Evolutionary conservation across 2,888 invertebrate species (phyloP).

Genomic region (Margaritifera margaritifera): DNA sequence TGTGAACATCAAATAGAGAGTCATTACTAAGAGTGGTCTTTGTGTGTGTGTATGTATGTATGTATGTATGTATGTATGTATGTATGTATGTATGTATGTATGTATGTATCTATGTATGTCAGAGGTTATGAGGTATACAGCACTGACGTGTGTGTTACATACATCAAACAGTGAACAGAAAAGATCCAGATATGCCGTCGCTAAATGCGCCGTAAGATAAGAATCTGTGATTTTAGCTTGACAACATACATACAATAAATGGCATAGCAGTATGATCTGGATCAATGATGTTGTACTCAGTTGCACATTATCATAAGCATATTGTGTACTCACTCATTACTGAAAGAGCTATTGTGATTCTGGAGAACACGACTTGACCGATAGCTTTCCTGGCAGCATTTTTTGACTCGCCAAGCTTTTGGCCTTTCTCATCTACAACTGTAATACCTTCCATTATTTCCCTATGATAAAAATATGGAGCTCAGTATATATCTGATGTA

Average conservation of each 20-base stretch:
- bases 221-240: no score
- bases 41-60: neutral
- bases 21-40: no score
- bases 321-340: constrained; percentile 87
- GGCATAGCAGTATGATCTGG: neutral
- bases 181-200: no score
- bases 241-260: neutral
- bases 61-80: neutral
- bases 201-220: no score
- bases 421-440: constrained; percentile 84
- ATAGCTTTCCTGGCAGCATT: constrained; percentile 88
- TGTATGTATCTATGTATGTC: neutral
- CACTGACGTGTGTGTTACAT: no score
- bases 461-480: constrained; percentile 74
- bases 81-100: neutral
- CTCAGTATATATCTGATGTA: no score
- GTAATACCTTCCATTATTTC: constrained; percentile 88
- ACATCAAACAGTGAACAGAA: no score
- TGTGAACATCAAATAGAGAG: no score
- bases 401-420: constrained; percentile 79
- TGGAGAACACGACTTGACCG: constrained; percentile 87
- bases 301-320: neutral
- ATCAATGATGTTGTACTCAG: no score
- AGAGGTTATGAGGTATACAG: no score
- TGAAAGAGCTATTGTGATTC: constrained; percentile 93